phyloP scores from a whole-genome alignment of 2,797 vertebrate species.

The Enteromius unitaeniatus region DNA sequence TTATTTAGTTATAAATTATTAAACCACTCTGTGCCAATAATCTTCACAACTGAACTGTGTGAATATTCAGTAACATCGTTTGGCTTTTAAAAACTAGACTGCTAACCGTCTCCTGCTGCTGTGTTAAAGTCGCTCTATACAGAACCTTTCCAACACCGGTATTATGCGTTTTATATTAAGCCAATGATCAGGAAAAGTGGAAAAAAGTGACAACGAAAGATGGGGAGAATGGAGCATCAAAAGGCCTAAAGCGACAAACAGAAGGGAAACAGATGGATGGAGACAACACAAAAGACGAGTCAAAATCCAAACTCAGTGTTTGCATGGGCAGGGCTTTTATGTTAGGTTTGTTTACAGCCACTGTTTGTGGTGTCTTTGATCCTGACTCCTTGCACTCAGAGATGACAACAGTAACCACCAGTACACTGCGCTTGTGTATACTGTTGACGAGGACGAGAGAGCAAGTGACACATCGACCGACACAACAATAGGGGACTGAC shows the following conservation, averaged over 20 bases:
- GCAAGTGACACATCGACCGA: not conserved
- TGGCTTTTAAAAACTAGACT: not conserved
- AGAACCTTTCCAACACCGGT: not conserved
- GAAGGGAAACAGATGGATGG: conserved; percentile 56
- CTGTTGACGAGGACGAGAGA: conserved; percentile 5
- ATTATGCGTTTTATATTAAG: not conserved
- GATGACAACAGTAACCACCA: conserved; percentile 40
- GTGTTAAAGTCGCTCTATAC: not conserved
- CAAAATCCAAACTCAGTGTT: conserved; percentile 5
- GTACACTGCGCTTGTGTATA: conserved; percentile 12
- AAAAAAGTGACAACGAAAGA: not conserved
- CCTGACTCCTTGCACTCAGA: conserved; percentile 29
- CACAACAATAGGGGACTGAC: not conserved
- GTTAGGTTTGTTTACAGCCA: conserved; percentile 42
- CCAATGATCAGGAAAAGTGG: not conserved
- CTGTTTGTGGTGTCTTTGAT: conserved; percentile 38
- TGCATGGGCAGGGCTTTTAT: conserved; percentile 19
- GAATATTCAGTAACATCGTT: not conserved
- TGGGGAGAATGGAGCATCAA: conserved; percentile 11
- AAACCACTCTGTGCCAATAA: not conserved
- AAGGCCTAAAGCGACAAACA: conserved; percentile 46
- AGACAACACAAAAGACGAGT: conserved; percentile 38
- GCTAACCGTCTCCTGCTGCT: not conserved
- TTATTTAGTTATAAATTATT: not conserved
- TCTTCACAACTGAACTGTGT: not conserved